These are phyloP conservation scores for Dromococcyx pavoninus DNA, from an alignment of 2,797 vertebrate species.

Conservation along the genomic window DNA sequence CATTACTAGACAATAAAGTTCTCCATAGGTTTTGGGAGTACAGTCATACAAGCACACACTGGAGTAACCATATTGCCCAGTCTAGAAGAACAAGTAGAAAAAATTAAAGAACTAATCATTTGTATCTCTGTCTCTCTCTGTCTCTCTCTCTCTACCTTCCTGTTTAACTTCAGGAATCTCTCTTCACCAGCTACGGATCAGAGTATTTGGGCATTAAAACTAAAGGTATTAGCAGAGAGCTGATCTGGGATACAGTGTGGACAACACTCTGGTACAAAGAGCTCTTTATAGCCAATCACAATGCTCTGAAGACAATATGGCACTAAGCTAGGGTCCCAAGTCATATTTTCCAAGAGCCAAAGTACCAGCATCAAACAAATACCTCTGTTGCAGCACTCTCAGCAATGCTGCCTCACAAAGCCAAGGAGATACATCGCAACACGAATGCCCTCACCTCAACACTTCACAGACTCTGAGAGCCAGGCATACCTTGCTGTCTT, in stretches of 20 bases:
- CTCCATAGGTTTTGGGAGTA: not conserved
- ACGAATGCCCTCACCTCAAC: not conserved
- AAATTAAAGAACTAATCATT: not conserved
- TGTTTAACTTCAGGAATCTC: not conserved
- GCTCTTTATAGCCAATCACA: not conserved
- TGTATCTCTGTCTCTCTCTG: not conserved
- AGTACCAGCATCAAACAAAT: not conserved
- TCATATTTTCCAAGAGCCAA: not conserved
- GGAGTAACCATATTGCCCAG: not conserved
- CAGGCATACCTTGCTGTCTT: not conserved
- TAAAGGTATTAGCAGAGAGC: not conserved
- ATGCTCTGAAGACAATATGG: not conserved
- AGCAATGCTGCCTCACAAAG: not conserved
- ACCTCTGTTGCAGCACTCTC: not conserved
- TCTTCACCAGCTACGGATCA: fast-evolving
- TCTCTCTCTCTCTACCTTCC: not conserved
- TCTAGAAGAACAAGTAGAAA: not conserved
- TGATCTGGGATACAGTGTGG: fast-evolving
- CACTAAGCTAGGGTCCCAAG: not conserved
- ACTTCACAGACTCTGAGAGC: fast-evolving
- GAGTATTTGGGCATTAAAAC: not conserved
- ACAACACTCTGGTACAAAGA: not conserved
- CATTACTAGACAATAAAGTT: not conserved
- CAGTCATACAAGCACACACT: not conserved
- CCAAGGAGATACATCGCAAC: not conserved